Evolutionary conservation across 2,113 vertebrate genomes (phyloP).

Genomic region (Athene cunicularia): DNA sequence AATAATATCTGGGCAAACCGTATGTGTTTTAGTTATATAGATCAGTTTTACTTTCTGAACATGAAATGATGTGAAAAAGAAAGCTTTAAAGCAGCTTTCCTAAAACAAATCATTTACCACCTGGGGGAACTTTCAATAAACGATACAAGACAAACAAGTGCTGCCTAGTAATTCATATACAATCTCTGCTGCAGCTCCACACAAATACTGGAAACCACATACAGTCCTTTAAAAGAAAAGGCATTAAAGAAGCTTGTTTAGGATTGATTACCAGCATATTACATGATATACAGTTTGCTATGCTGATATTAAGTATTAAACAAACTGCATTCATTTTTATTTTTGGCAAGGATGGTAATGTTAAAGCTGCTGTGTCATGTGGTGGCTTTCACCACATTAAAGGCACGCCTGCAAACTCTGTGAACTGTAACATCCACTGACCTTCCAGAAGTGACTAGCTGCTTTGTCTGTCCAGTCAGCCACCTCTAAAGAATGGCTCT

Average conservation of each 20-base stretch:
- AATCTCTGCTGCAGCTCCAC: neutral
- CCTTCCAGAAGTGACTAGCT: conserved; percentile 95
- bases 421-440: conserved; percentile 47
- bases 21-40: neutral
- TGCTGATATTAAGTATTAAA: neutral
- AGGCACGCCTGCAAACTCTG: neutral
- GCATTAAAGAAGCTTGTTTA: neutral
- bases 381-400: neutral
- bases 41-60: neutral
- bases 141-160: neutral
- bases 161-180: neutral
- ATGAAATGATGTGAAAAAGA: neutral
- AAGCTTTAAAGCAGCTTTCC: neutral
- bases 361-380: neutral
- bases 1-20: neutral
- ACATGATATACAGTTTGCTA: neutral
- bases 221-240: neutral
- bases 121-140: neutral
- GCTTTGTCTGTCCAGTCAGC: conserved; percentile 94
- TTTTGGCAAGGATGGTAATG: neutral
- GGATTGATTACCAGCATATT: neutral
- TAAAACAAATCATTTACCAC: neutral
- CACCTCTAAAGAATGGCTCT: conserved; percentile 92
- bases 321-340: neutral
- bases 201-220: neutral